Base-by-base conservation (phyloP, 2,113 vertebrate genomes). In the Todiramphus chloris region DNA sequence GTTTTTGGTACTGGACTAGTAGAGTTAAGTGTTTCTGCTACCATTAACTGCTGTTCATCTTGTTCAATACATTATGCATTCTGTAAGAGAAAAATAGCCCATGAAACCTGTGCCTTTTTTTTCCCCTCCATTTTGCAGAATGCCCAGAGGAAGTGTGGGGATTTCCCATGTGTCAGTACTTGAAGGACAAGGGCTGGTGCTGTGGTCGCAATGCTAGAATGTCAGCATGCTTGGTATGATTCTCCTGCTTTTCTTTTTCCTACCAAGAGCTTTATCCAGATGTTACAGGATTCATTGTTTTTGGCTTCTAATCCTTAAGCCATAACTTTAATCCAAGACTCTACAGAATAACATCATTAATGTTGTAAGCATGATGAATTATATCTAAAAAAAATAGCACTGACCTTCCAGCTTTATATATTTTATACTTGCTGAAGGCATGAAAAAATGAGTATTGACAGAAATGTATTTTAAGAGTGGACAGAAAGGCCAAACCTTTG, bases 191-290 rank as follows among this genome's bases (percentile, higher is more conserved):
- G 76, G 93, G 96, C 76, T 99, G 98, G 98, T 98, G 98, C 94
- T 99, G 99, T 85, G 99, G 99, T 87, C 98, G 99, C 53, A 99
- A 99, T 87, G 99, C 99, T 95, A 98, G 99, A 97, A 99, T 99
- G 99, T 99, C 99, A 81, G 99, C 99, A 2, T 99, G 99, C 96
- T 98, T 99, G 98, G 99, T 99, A 98, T 96, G 98, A 96, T 91
- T 94, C 25, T 56, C 13, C 83, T 94, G 83, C 43, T 74, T 95
- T 95, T 81, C 33, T 77, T 88, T 81, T 94, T 86, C 76, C 23
- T 48, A 56, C 25, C 17, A 48, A 96, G 83, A 90, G 41, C 55
- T 92, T 85, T 96, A 83, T 93, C 70, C 87, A 97, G 94, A 96
- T 97, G 93, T 97, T 95, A 30, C 2, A 68, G 39, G 83, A 95